These are phyloP conservation scores for Pungitius pungitius DNA, from an alignment of 2,113 vertebrate species.

Conservation along the genomic window DNA sequence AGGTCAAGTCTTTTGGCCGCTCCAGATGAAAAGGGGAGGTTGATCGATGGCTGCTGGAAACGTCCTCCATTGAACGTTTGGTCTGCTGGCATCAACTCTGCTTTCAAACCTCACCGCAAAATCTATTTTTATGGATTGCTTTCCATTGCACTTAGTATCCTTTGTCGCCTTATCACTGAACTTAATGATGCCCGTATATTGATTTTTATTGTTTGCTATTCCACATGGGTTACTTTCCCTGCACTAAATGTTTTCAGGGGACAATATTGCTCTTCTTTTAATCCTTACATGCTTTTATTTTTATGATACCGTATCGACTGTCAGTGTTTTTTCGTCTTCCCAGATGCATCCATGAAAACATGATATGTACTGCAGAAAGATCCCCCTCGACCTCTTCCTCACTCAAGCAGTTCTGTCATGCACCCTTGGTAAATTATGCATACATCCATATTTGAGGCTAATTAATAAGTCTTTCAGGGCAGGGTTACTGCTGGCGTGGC, in stretches of 20 bases:
- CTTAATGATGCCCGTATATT: conserved; percentile 44
- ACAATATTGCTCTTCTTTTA: conserved; percentile 35
- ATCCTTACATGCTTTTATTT: conserved; percentile 36
- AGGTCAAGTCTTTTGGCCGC: background rate
- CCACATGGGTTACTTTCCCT: conserved; percentile 3
- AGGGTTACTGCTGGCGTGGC: conserved; percentile 57
- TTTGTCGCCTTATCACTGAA: conserved; percentile 18
- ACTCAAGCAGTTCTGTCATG: conserved; percentile 46
- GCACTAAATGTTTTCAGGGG: conserved; percentile 32
- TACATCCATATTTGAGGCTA: conserved; percentile 68
- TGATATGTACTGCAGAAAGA: conserved; percentile 6
- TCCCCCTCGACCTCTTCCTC: conserved; percentile 13
- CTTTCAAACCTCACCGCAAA: conserved; percentile 42
- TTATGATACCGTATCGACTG: conserved; percentile 39
- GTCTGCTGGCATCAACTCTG: background rate
- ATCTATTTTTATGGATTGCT: conserved; percentile 48
- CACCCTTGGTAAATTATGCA: conserved; percentile 50
- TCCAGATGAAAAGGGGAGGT: background rate
- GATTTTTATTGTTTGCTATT: conserved; percentile 31
- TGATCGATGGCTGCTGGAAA: conserved; percentile 20
- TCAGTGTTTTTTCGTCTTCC: conserved; percentile 2
- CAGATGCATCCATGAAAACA: conserved; percentile 33
- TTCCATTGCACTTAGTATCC: conserved; percentile 19
- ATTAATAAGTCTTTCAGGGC: conserved; percentile 69
- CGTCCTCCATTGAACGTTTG: conserved; percentile 26